Evolutionary conservation across 2,797 vertebrate species (phyloP), one percentile per base, ranked within the genome.

Genomic region (Centroberyx gerrardi): DNA sequence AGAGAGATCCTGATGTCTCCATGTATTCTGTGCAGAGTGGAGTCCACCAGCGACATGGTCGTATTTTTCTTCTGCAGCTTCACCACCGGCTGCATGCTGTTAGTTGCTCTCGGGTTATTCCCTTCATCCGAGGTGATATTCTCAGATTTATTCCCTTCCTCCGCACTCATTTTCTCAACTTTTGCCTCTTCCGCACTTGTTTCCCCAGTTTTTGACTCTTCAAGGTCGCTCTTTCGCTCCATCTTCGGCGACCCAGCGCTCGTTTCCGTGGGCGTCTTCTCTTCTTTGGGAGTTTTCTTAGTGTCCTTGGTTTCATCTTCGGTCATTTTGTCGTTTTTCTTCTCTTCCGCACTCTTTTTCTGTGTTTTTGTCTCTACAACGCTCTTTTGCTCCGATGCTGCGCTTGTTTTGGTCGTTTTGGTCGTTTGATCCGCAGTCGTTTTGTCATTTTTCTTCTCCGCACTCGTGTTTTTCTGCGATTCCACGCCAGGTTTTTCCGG

Each of bases 1-100:
- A 95, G 92, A 0, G 94, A 90, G 22, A 95, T 95, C 14, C 94
- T 22, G 81, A 95, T 92, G 87, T 95, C 95, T 52, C 95, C 95
- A 10, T 94, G 94, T 62, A 95, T 92, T 0, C 93, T 17, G 83
- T 95, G 94, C 10, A 95, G 93, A 0, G 92, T 90, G 0, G 95
- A 95, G 78, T 95, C 95, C 0, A 91, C 93, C 40, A 89, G 80
- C 18, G 91, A 83, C 65, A 78, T 13, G 12, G 48, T 51, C 2
- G 44, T 31, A 0, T 29, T 69, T 53, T 75, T 79, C 54, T 65
- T 61, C 75, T 76, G 46, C 68, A 58, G 7, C 29, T 58, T 58
- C 54, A 31, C 36, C 36, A 22, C 8, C 31, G 31, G 44, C 36
- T 54, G 12, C 51, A 31, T 31, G 2, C 2, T 2, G 31, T 2